phyloP scores from a whole-genome alignment of 2,888 invertebrate genomes.

The Xylota sylvarum region DNA sequence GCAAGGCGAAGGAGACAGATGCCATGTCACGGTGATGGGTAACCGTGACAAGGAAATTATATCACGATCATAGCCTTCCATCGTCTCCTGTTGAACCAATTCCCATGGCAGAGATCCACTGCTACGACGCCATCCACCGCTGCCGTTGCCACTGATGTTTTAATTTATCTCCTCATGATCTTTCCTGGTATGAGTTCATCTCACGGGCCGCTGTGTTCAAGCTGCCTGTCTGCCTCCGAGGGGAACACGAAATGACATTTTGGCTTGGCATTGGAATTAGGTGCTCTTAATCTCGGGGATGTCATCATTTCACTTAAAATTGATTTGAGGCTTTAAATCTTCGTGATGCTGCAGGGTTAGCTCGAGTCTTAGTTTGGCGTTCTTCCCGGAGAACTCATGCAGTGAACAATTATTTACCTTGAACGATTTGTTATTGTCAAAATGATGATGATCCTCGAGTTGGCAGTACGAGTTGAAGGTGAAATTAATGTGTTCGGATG shows the following conservation, averaged over 20 bases:
- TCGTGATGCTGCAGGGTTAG: slow-evolving; percentile 26
- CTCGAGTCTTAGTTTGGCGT: not conserved
- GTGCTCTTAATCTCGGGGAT: slow-evolving; percentile 72
- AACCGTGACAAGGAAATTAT: slow-evolving; percentile 70
- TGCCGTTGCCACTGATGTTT: slow-evolving; percentile 59
- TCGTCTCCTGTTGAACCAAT: slow-evolving; percentile 60
- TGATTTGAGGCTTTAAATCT: slow-evolving; percentile 72
- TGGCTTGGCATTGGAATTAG: slow-evolving; percentile 47
- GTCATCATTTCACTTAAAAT: slow-evolving; percentile 76
- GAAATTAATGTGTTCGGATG: slow-evolving; percentile 66
- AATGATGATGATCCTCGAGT: slow-evolving; percentile 63
- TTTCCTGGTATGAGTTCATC: slow-evolving; percentile 15
- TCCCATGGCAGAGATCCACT: slow-evolving; percentile 56
- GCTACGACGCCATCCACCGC: not conserved
- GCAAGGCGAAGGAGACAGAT: slow-evolving; percentile 47
- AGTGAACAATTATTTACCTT: slow-evolving; percentile 67
- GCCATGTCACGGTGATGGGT: slow-evolving; percentile 33
- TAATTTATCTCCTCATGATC: slow-evolving; percentile 73
- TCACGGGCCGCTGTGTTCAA: slow-evolving; percentile 1
- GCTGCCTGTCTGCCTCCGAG: slow-evolving; percentile 18
- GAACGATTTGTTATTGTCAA: slow-evolving; percentile 71
- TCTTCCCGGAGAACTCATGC: slow-evolving; percentile 42
- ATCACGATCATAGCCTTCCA: slow-evolving; percentile 59
- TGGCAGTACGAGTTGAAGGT: slow-evolving; percentile 58
- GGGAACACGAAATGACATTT: slow-evolving; percentile 65